These are phyloP conservation scores for Sesia apiformis DNA, from an alignment of 2,888 invertebrate genomes.

Conservation along the genomic window DNA sequence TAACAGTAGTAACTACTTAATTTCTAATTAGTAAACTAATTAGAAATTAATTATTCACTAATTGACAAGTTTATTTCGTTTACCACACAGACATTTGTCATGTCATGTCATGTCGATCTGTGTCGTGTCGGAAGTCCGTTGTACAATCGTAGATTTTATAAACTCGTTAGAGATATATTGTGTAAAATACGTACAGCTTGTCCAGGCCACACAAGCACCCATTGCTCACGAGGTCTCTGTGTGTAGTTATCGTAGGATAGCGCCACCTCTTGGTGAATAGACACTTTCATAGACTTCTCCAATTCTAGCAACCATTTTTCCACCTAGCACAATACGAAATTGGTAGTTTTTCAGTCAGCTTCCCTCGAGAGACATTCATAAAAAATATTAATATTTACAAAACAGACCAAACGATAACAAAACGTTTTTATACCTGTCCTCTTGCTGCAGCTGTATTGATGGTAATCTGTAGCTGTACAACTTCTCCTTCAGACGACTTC, in stretches of 20 bases:
- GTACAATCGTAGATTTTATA: not conserved
- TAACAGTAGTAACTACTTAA: too few relatives aligned
- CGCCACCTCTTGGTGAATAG: constrained; percentile 82
- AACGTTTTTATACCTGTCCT: constrained; percentile 79
- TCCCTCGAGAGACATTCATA: too few relatives aligned
- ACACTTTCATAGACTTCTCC: constrained; percentile 90
- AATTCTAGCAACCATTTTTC: constrained; percentile 96
- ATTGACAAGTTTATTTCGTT: too few relatives aligned
- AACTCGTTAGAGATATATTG: not conserved
- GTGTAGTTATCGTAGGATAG: constrained; percentile 83
- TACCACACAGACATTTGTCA: too few relatives aligned
- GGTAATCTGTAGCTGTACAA: constrained; percentile 82
- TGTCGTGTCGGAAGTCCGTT: too few relatives aligned
- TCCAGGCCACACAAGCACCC: constrained; percentile 95
- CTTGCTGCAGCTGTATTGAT: constrained; percentile 90
- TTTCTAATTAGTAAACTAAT: too few relatives aligned
- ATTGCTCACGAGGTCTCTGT: constrained; percentile 76
- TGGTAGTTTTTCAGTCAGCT: not conserved
- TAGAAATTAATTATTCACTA: too few relatives aligned
- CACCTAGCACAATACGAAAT: constrained; percentile 47
- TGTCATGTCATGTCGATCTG: too few relatives aligned
- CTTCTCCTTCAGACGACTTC: constrained; percentile 90
- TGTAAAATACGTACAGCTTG: constrained; percentile 78
- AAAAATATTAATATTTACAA: too few relatives aligned
- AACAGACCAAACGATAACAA: not conserved